These are phyloP conservation scores for Pantherophis alleghaniensis DNA, from an alignment of 2,797 vertebrate species.

Conservation along the genomic window DNA sequence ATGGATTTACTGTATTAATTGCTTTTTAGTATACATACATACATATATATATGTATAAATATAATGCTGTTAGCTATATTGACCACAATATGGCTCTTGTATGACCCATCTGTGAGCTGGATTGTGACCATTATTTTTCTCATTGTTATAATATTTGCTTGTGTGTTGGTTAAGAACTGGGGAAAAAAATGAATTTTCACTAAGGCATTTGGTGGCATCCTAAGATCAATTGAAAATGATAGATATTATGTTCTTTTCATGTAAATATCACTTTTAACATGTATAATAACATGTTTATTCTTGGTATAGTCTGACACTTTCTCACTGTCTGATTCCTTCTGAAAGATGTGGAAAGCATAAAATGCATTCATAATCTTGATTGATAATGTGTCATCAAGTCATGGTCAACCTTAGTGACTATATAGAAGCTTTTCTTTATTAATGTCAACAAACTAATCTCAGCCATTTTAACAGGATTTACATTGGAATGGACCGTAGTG, in stretches of 20 bases:
- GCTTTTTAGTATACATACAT: not conserved
- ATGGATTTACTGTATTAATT: constrained; percentile 11
- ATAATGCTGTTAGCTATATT: not conserved
- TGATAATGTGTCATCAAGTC: not conserved
- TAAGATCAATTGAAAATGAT: constrained; percentile 35
- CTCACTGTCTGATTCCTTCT: not conserved
- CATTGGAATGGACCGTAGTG: not conserved
- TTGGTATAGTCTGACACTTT: not conserved
- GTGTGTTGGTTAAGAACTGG: constrained; percentile 26
- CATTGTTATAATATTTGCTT: constrained; percentile 32
- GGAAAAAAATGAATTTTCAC: not conserved
- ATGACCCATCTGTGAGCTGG: not conserved
- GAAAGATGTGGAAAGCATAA: not conserved
- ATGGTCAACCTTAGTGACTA: not conserved
- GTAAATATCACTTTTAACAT: constrained; percentile 26
- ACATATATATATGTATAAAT: not conserved
- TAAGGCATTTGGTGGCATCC: constrained; percentile 33
- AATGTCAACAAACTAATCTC: not conserved
- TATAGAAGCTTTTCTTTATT: not conserved
- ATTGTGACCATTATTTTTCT: not conserved
- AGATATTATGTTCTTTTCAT: constrained; percentile 22
- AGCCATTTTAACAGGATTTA: not conserved
- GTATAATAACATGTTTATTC: constrained; percentile 9
- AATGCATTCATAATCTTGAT: not conserved
- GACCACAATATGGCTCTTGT: not conserved